These are phyloP conservation scores for Tanytarsus gracilentus DNA, from an alignment of 2,888 invertebrate species.

Conservation along the genomic window DNA sequence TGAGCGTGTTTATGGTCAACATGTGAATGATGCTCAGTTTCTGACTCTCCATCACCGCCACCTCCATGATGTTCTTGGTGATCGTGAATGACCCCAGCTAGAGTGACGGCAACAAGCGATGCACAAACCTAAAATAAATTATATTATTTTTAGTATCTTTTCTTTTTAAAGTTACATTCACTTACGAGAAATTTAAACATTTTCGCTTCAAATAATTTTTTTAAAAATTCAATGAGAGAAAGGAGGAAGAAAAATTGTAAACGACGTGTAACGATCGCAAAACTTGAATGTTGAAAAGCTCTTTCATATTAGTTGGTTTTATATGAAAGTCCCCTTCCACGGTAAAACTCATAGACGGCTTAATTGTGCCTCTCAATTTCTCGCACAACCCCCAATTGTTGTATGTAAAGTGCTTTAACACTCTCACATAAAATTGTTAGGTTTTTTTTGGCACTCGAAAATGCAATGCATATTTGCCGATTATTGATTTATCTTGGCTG, in stretches of 20 bases:
- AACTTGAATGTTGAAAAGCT: conserved; percentile 24
- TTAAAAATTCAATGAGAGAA: too few species aligned
- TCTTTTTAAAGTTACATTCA: not conserved
- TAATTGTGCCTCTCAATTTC: not conserved
- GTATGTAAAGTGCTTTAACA: not conserved
- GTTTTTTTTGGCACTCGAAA: conserved; percentile 13
- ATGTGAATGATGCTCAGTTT: conserved; percentile 49
- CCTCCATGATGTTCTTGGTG: conserved; percentile 41
- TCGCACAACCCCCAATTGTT: not conserved
- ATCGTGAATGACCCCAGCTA: conserved; percentile 31
- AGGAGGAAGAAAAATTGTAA: not conserved
- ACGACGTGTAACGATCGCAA: not conserved
- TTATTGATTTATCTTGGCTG: too few species aligned
- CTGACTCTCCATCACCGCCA: conserved; percentile 45
- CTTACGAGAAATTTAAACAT: conserved; percentile 31
- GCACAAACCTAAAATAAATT: conserved; percentile 26
- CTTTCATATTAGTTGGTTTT: conserved; percentile 12
- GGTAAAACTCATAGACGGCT: not conserved
- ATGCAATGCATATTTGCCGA: too few species aligned
- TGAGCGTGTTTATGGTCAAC: conserved; percentile 58
- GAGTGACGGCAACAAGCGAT: conserved; percentile 26
- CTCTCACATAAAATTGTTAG: not conserved
- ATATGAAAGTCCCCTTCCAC: conserved; percentile 17
- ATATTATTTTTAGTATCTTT: not conserved
- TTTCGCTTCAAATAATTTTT: conserved; percentile 1